phyloP scores from a whole-genome alignment of 2,113 vertebrate species.

The Gila orcuttii region DNA sequence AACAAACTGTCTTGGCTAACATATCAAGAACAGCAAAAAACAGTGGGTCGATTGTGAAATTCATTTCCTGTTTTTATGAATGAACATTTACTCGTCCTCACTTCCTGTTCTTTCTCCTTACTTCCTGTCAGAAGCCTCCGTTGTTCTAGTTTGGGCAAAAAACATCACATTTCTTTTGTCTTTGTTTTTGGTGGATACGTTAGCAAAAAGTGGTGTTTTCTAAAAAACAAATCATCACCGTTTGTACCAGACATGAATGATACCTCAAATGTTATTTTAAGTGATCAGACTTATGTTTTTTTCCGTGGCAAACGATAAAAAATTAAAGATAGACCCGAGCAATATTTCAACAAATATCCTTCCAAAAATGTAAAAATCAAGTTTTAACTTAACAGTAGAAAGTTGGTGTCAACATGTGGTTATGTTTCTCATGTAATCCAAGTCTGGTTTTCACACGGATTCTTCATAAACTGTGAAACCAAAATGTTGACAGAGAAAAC shows the following conservation, averaged over 20 bases:
- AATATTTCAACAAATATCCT: not conserved
- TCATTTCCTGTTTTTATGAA: conserved; percentile 54
- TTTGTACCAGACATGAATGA: not conserved
- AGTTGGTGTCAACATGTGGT: not conserved
- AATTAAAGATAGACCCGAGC: not conserved
- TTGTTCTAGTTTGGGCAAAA: not conserved
- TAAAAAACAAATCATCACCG: too few relatives aligned
- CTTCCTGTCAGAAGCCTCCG: conserved; percentile 18
- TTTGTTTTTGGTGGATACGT: not conserved
- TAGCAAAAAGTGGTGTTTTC: not conserved
- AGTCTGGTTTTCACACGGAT: not conserved
- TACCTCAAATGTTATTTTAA: not conserved
- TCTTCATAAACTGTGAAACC: not conserved
- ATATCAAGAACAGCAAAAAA: not conserved
- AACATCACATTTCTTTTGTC: not conserved
- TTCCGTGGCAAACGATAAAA: not conserved
- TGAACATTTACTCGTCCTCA: conserved; percentile 1
- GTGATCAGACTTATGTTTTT: too few relatives aligned
- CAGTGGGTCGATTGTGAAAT: conserved; percentile 28
- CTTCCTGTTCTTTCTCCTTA: conserved; percentile 42
- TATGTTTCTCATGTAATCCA: not conserved
- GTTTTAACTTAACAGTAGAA: not conserved
- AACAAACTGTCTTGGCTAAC: not conserved
- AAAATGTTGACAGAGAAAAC: not conserved
- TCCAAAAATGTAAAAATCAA: not conserved